Evolutionary conservation across 2,797 vertebrate species (phyloP), one percentile per base, ranked within the genome.

Genomic region (Parauchenoglanis punctatus): DNA sequence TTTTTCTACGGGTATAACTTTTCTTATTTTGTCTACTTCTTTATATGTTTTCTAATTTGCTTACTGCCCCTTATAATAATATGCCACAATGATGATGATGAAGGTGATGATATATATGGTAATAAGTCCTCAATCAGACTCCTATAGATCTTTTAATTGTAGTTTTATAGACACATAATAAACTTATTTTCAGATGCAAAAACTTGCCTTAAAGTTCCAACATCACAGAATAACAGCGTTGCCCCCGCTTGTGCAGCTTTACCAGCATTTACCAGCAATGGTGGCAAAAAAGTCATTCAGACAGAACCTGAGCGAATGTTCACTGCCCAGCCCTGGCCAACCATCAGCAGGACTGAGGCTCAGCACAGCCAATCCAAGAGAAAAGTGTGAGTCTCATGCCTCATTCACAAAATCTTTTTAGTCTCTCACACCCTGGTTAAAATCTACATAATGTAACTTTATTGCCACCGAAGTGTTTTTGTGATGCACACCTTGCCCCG

Each of bases 301-400:
- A 59, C 83, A 18, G 93, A 93, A 0, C 88, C 89, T 88, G 92
- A 91, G 59, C 90, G 88, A 77, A 18, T 31, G 18, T 28, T 54
- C 46, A 35, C 88, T 75, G 11, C 90, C 15, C 88, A 93, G 44
- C 70, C 89, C 44, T 94, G 95, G 93, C 92, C 83, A 85, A 89
- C 86, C 35, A 83, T 89, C 44, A 88, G 72, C 84, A 90, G 88
- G 63, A 76, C 84, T 31, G 92, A 93, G 8, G 56, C 87, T 4
- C 92, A 90, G 81, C 93, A 92, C 78, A 92, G 89, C 67, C 92
- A 90, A 2, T 89, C 91, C 54, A 95, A 91, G 86, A 93, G 91
- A 84, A 92, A 92, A 90, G 91, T 88, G 94, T 95, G 73, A 93
- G 94, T 93, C 70, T 81, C 8, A n/a, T 6, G 35, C 54, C 49